Base-by-base conservation (phyloP, 2,797 vertebrate species). In the Peromyscus aztecus region DNA sequence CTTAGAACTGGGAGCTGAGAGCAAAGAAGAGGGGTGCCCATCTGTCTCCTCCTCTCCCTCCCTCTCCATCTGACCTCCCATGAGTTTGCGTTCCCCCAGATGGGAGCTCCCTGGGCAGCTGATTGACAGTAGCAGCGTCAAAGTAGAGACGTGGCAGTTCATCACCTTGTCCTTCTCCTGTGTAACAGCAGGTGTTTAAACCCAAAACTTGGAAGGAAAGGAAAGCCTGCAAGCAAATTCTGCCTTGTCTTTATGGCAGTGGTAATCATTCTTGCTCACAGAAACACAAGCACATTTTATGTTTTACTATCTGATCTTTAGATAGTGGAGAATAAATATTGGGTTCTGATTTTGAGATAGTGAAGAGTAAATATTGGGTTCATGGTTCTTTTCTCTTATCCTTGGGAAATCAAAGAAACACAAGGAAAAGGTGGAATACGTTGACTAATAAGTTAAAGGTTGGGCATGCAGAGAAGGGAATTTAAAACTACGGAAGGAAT, bases 231-330 rank as follows among this genome's bases (percentile, higher is more conserved):
- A 55, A 34, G 5, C 13, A 46, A 77, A 65, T 40, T 23, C 14
- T 73, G 21, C 34, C 43, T n/a, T 65, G 1, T 52, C 82, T 69
- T 95, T 80, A 14, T 43, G 16, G 83, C 34, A 55, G n/a, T n/a
- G n/a, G n/a, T n/a, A n/a, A n/a, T 34, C 34, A 37, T 82, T n/a
- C 34, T 86, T 67, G 63, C 12, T 67, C 92, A 21, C 3, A 37
- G 67, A 91, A 88, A 82, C 67, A 71, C 63, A 84, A 82, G 21
- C 57, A 71, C 16, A 77, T 21, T 81, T 86, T 59, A 46, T 71
- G 16, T 80, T 86, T 94, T 57, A 67, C 24, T 80, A 27, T 75
- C 94, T 49, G 21, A 67, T 96, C n/a, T 61, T 82, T 93, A 81
- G 83, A 55, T 88, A 49, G 65, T 40, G 24, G 24, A 59, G 89